Conservation (phyloP, 35 echinoderm and acorn worm genomes). For the Apostichopus californicus region DNA sequence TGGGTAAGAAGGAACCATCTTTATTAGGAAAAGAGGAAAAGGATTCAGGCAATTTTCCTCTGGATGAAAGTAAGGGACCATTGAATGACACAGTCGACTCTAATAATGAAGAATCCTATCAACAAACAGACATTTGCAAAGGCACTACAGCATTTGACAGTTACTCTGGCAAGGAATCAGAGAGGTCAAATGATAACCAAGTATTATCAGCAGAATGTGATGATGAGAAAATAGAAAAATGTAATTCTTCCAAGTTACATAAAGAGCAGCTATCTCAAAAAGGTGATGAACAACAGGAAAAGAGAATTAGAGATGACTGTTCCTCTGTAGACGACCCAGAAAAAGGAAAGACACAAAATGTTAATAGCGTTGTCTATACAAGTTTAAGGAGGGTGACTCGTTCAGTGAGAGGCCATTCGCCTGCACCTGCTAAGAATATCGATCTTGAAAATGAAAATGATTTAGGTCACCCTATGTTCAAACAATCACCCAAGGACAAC, state of each 20-base stretch:
- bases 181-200: background rate
- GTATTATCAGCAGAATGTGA: background rate
- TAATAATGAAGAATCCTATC: background rate
- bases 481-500: too few relatives aligned
- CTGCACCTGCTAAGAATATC: background rate
- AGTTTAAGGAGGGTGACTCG: constrained; percentile 25
- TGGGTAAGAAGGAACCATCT: background rate
- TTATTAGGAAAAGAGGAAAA: background rate
- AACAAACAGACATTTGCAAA: background rate
- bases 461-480: background rate
- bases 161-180: background rate
- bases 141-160: background rate
- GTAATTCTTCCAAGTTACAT: background rate
- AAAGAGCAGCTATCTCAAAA: background rate
- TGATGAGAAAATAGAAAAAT: background rate
- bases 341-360: background rate
- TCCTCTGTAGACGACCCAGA: too few relatives aligned
- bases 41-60: too few relatives aligned
- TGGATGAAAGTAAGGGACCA: too few relatives aligned
- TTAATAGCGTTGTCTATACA: background rate
- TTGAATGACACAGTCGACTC: too few relatives aligned
- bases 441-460: background rate
- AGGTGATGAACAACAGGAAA: background rate
- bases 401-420: background rate
- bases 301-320: background rate